Conservation (phyloP, 2,797 vertebrate genomes). For the Anabacerthia variegaticeps region DNA sequence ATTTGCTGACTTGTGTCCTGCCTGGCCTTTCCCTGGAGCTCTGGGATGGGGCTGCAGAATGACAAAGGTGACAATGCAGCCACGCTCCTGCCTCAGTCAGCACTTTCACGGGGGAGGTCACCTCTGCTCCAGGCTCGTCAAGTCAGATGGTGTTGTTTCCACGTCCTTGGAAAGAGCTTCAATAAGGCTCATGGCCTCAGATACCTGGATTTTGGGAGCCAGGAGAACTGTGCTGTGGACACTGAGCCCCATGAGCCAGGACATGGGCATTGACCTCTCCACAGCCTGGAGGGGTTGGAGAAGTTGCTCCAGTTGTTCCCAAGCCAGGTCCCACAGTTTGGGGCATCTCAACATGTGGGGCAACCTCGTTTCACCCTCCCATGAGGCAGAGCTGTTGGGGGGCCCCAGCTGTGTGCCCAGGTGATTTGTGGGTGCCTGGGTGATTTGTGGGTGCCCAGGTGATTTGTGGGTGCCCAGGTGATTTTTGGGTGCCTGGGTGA, state of each 20-base stretch:
- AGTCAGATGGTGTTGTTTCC: background rate
- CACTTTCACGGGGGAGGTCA: conserved; percentile 9
- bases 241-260: background rate
- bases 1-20: conserved; percentile 8
- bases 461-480: no score
- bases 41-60: background rate
- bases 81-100: conserved; percentile 40
- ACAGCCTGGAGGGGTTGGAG: background rate
- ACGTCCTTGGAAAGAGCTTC: background rate
- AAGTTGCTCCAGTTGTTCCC: background rate
- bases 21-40: background rate
- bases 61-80: conserved; percentile 28
- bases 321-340: background rate
- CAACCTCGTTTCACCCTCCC: background rate
- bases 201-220: background rate
- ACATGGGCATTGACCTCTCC: background rate
- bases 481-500: no score
- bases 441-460: background rate
- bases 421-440: no score
- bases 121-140: background rate
- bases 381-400: rapidly evolving
- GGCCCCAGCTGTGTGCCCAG: no score
- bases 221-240: background rate
- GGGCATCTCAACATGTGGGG: rapidly evolving
- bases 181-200: rapidly evolving